A percentile compares a stretch with the other conserved stretches of the same genome.
Evolutionary conservation across 2,797 vertebrate genomes (phyloP).

Genomic region (Myripristis jacobus): DNA sequence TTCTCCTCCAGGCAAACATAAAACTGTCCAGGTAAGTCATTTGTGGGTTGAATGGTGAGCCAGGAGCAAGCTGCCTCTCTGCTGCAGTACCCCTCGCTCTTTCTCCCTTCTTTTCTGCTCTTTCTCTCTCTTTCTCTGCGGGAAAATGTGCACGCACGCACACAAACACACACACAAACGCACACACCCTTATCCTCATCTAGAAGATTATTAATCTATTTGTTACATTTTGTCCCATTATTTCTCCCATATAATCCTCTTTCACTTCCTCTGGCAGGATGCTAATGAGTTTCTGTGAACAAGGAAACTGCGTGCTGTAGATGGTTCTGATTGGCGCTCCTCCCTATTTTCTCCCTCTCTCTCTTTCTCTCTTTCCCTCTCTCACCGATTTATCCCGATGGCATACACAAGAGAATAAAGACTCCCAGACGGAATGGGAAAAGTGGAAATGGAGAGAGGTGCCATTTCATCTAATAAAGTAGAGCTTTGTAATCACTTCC

Average conservation of each 20-base stretch:
- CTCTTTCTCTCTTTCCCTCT: constrained; percentile 36
- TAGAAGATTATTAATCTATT: constrained; percentile 83
- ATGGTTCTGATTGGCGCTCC: constrained; percentile 89
- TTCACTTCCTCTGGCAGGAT: constrained; percentile 90
- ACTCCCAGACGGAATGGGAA: constrained; percentile 68
- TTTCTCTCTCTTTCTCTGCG: constrained; percentile 24
- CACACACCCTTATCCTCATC: constrained; percentile 69
- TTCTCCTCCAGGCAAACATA: constrained; percentile 87
- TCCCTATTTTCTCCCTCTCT: constrained; percentile 49
- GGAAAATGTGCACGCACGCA: constrained; percentile 40
- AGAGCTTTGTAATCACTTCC: constrained; percentile 76
- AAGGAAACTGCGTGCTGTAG: constrained; percentile 83
- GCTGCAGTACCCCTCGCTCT: constrained; percentile 42
- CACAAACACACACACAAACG: constrained; percentile 21
- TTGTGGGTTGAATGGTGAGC: constrained; percentile 82
- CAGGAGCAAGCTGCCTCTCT: constrained; percentile 68
- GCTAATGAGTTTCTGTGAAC: constrained; percentile 93
- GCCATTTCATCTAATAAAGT: constrained; percentile 74
- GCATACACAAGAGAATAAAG: constrained; percentile 84
- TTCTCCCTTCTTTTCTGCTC: constrained; percentile 14
- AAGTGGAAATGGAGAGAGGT: constrained; percentile 68
- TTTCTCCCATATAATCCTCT: constrained; percentile 92
- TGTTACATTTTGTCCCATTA: constrained; percentile 89
- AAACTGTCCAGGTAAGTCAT: constrained; percentile 88
- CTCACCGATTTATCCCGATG: constrained; percentile 53